phyloP scores from a whole-genome alignment of 2,888 invertebrate species.

The Drosophila vallismaia region DNA sequence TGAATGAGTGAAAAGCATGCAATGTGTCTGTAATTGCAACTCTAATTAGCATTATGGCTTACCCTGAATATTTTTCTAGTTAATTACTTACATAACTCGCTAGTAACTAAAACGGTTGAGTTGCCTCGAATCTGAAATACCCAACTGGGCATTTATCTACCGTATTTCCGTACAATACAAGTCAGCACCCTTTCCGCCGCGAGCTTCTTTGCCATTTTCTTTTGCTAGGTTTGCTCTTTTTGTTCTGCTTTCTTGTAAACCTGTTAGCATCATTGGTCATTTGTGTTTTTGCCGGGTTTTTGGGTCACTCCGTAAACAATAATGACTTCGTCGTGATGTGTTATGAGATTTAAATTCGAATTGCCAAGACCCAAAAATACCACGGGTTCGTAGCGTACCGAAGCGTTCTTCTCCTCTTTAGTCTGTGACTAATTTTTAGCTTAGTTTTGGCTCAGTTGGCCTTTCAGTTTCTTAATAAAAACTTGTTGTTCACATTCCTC shows the following conservation, averaged over 20 bases:
- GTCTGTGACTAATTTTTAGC: conserved; percentile 17
- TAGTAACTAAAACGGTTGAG: neutral
- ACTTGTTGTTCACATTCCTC: conserved; percentile 54
- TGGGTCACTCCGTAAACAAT: conserved; percentile 59
- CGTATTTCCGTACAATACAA: neutral
- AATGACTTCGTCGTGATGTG: conserved; percentile 76
- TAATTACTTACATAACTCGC: neutral
- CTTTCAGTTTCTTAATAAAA: conserved; percentile 44
- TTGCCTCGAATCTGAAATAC: neutral
- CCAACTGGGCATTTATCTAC: neutral
- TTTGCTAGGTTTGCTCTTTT: conserved; percentile 7
- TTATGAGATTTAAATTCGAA: conserved; percentile 69
- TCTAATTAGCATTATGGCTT: conserved; percentile 22
- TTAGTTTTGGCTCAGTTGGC: conserved; percentile 4
- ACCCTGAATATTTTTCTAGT: conserved; percentile 3
- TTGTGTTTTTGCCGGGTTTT: conserved; percentile 49
- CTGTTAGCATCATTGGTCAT: conserved; percentile 26
- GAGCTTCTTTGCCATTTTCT: neutral
- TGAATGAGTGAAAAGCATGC: conserved; percentile 39
- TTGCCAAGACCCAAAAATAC: conserved; percentile 52
- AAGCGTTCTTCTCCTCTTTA: conserved; percentile 19
- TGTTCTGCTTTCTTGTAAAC: conserved; percentile 18
- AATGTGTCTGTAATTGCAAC: conserved; percentile 28
- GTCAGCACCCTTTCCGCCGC: neutral
- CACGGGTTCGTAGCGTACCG: conserved; percentile 8